Percentiles rank a stretch among this genome's conserved stretches.
Conservation (phyloP, 1,140 invertebrate genomes). For the Brachionus manjavacas region DNA sequence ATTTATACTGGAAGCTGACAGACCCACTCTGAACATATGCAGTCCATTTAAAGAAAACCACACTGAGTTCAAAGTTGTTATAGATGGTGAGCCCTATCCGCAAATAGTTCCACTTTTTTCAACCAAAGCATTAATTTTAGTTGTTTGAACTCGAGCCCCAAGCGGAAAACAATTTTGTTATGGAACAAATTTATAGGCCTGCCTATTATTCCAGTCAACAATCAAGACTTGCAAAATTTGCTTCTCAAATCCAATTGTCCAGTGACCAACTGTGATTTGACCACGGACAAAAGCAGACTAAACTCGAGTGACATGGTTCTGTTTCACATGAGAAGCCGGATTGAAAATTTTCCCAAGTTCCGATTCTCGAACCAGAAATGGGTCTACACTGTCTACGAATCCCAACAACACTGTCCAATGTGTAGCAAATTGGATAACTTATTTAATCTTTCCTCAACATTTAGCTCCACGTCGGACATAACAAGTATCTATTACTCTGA, state of each 20-base stretch:
- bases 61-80: neutral
- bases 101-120: slow-evolving; percentile 5
- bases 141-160: neutral
- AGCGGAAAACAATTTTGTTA: slow-evolving; percentile 20
- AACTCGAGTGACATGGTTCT: slow-evolving; percentile 39
- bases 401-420: slow-evolving; percentile 32
- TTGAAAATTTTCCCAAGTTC: slow-evolving; percentile 11
- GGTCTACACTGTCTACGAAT: slow-evolving; percentile 34
- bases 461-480: slow-evolving; percentile 47
- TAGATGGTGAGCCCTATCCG: slow-evolving; percentile 1
- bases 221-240: neutral
- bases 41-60: neutral
- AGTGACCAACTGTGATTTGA: neutral
- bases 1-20: neutral
- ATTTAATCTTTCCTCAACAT: slow-evolving; percentile 49
- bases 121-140: slow-evolving; percentile 4
- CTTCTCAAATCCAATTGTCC: slow-evolving; percentile 7
- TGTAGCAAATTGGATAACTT: slow-evolving; percentile 43
- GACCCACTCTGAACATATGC: neutral
- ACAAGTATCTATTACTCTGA: neutral
- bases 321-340: slow-evolving; percentile 33
- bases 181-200: slow-evolving; percentile 8
- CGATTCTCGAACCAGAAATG: slow-evolving; percentile 23
- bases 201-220: neutral
- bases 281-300: neutral